Percentiles rank a stretch among this genome's conserved stretches.
phyloP scores from a whole-genome alignment of 2,888 invertebrate species.

The Himalopsyche kuldschensis region DNA sequence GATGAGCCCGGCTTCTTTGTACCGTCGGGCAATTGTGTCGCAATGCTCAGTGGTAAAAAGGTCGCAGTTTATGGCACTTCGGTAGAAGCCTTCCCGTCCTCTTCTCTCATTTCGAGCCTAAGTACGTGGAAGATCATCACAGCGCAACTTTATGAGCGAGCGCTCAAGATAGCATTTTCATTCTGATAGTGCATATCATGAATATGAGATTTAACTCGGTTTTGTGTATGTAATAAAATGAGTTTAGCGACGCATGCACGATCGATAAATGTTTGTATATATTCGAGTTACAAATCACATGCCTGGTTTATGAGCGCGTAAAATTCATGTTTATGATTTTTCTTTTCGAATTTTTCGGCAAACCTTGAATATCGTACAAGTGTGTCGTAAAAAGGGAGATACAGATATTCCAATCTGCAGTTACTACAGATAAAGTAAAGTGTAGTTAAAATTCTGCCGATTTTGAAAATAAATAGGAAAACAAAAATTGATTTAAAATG shows the following conservation, averaged over 20 bases:
- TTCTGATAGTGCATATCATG: constrained; percentile 28
- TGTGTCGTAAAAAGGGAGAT: background rate
- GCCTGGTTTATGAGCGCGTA: constrained; percentile 25
- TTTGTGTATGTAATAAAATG: background rate
- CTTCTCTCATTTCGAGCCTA: constrained; percentile 9
- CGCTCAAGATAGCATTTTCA: constrained; percentile 9
- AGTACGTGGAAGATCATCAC: constrained; percentile 11
- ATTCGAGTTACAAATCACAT: constrained; percentile 14
- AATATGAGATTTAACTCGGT: constrained; percentile 21
- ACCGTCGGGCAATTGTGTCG: constrained; percentile 23
- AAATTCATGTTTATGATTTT: constrained; percentile 23
- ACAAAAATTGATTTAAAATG: no score
- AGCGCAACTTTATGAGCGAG: constrained; percentile 9
- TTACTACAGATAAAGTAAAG: no score
- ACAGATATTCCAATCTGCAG: no score
- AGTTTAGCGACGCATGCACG: background rate
- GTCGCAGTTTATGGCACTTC: constrained; percentile 20
- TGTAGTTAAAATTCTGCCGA: no score
- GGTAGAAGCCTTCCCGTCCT: background rate
- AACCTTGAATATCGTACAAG: constrained; percentile 9
- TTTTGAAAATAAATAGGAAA: no score
- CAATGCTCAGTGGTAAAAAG: constrained; percentile 25
- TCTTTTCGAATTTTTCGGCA: constrained; percentile 23
- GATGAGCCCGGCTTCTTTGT: constrained; percentile 3
- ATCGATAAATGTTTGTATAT: background rate